These are phyloP conservation scores for Ancistrus triradiatus DNA, from an alignment of 2,113 vertebrate genomes.

Conservation along the genomic window DNA sequence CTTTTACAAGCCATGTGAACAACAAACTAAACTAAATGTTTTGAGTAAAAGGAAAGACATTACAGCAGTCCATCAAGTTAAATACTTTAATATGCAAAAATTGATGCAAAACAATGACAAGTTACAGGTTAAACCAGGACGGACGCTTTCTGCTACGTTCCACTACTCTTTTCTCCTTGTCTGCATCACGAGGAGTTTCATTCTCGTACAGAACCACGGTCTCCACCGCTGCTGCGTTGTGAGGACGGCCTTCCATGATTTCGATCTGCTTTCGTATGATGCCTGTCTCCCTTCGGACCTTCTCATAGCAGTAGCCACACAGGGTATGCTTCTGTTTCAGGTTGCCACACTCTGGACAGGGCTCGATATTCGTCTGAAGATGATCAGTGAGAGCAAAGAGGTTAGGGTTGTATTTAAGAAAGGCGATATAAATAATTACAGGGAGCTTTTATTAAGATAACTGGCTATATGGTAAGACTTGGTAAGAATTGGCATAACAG, in stretches of 20 bases:
- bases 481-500: not conserved
- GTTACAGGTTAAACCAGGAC: conserved; percentile 79
- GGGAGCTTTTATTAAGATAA: no score
- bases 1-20: no score
- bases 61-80: not conserved
- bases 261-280: conserved; percentile 75
- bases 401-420: no score
- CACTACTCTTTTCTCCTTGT: conserved; percentile 82
- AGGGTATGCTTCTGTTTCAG: conserved; percentile 87
- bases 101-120: conserved; percentile 4
- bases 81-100: not conserved
- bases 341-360: conserved; percentile 87
- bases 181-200: conserved; percentile 69
- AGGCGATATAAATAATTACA: not conserved
- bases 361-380: conserved; percentile 81
- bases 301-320: conserved; percentile 87
- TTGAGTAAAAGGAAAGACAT: no score
- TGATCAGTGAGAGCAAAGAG: conserved; percentile 28
- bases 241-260: conserved; percentile 77
- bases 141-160: conserved; percentile 84
- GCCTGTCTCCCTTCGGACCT: conserved; percentile 77
- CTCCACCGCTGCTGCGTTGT: conserved; percentile 73
- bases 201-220: conserved; percentile 81
- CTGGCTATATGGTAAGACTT: not conserved
- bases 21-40: no score